Evolutionary conservation across 2,888 invertebrate genomes (phyloP).

Genomic region (Erebia epiphron): DNA sequence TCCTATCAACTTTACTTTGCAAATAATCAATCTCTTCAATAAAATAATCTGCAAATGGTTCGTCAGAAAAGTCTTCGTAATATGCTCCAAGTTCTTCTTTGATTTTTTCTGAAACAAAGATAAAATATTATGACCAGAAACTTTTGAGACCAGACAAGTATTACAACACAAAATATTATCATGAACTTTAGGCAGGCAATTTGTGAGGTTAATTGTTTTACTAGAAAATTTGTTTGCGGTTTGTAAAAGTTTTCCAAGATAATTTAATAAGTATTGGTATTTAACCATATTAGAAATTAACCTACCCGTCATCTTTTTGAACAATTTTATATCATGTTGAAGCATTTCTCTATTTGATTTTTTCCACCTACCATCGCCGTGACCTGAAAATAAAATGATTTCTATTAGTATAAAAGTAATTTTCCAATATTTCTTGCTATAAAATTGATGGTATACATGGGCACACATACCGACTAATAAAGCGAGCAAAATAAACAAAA

Average conservation of each 20-base stretch:
- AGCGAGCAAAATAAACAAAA: slow-evolving; percentile 57
- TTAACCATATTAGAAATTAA: neutral
- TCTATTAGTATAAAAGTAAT: neutral
- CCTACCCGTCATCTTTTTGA: slow-evolving; percentile 67
- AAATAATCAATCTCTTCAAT: slow-evolving; percentile 46
- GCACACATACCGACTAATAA: slow-evolving; percentile 58
- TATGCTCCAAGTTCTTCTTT: slow-evolving; percentile 66
- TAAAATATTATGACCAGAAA: neutral
- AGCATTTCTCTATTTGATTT: slow-evolving; percentile 61
- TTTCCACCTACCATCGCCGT: slow-evolving; percentile 72
- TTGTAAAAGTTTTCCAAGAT: neutral
- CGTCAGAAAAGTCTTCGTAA: slow-evolving; percentile 67
- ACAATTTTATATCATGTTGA: slow-evolving; percentile 61
- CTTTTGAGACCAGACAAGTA: neutral
- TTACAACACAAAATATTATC: neutral
- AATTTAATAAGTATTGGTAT: neutral
- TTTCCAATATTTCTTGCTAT: neutral
- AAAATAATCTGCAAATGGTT: slow-evolving; percentile 53
- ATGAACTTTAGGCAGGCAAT: neutral
- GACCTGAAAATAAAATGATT: slow-evolving; percentile 55
- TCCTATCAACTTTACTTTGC: slow-evolving; percentile 37
- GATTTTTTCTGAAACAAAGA: slow-evolving; percentile 66
- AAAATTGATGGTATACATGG: neutral
- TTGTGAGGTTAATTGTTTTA: neutral
- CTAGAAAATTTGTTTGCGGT: neutral